phyloP scores from a whole-genome alignment of 2,113 vertebrate genomes.

The Strix aluco region DNA sequence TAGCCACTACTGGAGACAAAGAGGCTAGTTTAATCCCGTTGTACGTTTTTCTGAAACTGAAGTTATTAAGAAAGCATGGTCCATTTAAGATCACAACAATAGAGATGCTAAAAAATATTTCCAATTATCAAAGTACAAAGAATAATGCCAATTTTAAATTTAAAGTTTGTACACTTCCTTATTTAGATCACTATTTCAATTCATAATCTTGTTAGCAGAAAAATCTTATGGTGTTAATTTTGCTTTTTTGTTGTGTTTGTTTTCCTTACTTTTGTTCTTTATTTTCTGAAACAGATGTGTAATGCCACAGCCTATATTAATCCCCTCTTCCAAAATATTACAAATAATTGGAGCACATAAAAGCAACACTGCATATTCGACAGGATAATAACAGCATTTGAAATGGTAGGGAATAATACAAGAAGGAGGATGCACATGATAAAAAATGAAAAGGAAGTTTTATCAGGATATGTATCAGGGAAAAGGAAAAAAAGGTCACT shows the following conservation, averaged over 20 bases:
- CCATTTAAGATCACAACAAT: background rate
- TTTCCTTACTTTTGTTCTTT: background rate
- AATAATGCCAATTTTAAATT: background rate
- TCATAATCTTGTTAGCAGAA: background rate
- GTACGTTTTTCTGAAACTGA: background rate
- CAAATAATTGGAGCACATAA: background rate
- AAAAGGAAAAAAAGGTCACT: background rate
- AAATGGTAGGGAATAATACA: background rate
- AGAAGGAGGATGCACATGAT: background rate
- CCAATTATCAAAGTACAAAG: background rate
- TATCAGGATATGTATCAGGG: background rate
- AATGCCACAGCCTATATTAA: background rate
- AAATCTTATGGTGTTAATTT: background rate
- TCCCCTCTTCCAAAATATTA: background rate
- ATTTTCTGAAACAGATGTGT: background rate
- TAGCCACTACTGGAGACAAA: background rate
- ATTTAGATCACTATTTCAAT: background rate
- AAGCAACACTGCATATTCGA: background rate
- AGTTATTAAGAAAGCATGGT: background rate
- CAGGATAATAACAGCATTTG: background rate
- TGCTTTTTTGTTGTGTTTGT: background rate
- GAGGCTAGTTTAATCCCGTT: background rate
- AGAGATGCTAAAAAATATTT: background rate
- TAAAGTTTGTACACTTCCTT: background rate
- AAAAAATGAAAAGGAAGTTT: background rate